These are phyloP conservation scores for Cichlasoma orientale DNA, from an alignment of 2,797 vertebrate species.

Conservation along the genomic window DNA sequence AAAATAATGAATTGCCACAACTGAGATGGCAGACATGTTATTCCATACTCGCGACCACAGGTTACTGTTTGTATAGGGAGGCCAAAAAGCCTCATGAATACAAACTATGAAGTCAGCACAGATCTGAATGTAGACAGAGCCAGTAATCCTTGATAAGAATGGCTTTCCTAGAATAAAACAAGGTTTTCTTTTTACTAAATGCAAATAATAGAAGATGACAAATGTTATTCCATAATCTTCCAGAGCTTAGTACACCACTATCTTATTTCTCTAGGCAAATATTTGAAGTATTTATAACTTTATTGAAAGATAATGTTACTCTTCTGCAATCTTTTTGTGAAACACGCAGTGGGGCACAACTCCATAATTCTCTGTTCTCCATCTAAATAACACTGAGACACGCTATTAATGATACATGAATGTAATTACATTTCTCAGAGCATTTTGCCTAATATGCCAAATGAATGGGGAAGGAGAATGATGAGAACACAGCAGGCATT, in stretches of 20 bases:
- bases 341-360: constrained; percentile 12
- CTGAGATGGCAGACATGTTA: constrained; percentile 17
- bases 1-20: constrained; percentile 25
- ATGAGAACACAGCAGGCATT: constrained; percentile 54
- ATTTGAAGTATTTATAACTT: constrained; percentile 61
- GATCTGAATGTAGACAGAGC: constrained; percentile 42
- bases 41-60: constrained; percentile 19
- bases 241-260: constrained; percentile 33
- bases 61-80: constrained; percentile 30
- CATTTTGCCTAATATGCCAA: constrained; percentile 62
- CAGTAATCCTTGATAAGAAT: constrained; percentile 54
- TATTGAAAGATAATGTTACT: constrained; percentile 60
- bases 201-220: constrained; percentile 60
- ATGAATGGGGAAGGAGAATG: constrained; percentile 50
- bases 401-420: constrained; percentile 69
- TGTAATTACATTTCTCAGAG: constrained; percentile 67
- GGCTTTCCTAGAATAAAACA: constrained; percentile 33
- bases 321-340: constrained; percentile 28
- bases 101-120: constrained; percentile 24
- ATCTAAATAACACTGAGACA: constrained; percentile 68
- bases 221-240: constrained; percentile 48
- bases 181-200: constrained; percentile 44
- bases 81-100: constrained; percentile 44
- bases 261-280: constrained; percentile 51
- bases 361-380: constrained; percentile 52